Evolutionary conservation across 2,797 vertebrate species (phyloP).

Genomic region (Harpagifer antarcticus): DNA sequence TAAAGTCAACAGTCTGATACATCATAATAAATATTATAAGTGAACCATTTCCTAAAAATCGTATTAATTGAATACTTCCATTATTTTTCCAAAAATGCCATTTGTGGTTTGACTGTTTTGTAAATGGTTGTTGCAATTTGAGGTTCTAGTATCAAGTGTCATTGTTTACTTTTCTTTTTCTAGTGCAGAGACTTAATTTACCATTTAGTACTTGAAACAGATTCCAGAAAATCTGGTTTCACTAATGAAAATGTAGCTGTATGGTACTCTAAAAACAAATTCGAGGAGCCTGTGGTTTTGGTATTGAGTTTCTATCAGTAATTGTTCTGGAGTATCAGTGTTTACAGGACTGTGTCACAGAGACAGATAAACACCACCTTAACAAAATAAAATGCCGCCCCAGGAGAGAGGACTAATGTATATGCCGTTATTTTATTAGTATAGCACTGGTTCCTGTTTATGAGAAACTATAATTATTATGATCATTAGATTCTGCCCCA

Average conservation of each 20-base stretch:
- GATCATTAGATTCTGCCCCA: background rate
- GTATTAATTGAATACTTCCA: background rate
- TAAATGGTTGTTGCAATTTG: background rate
- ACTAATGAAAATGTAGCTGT: conserved; percentile 31
- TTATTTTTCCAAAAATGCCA: background rate
- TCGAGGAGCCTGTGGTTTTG: conserved; percentile 13
- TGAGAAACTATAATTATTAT: conserved; percentile 4
- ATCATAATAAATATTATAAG: background rate
- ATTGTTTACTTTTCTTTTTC: background rate
- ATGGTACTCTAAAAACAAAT: conserved; percentile 22
- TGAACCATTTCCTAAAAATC: background rate
- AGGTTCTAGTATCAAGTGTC: background rate
- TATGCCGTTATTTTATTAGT: background rate
- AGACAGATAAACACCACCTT: background rate
- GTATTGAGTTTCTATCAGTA: conserved; percentile 10
- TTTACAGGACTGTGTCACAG: conserved; percentile 17
- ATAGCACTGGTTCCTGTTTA: background rate
- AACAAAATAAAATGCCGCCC: background rate
- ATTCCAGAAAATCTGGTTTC: conserved; percentile 18
- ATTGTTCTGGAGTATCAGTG: conserved; percentile 22
- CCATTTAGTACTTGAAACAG: background rate
- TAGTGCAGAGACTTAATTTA: background rate
- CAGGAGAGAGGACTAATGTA: background rate
- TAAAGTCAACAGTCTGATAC: background rate
- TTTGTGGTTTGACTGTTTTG: background rate